phyloP scores from a whole-genome alignment of 2,113 vertebrate species.

The Ceyx cyanopectus region DNA sequence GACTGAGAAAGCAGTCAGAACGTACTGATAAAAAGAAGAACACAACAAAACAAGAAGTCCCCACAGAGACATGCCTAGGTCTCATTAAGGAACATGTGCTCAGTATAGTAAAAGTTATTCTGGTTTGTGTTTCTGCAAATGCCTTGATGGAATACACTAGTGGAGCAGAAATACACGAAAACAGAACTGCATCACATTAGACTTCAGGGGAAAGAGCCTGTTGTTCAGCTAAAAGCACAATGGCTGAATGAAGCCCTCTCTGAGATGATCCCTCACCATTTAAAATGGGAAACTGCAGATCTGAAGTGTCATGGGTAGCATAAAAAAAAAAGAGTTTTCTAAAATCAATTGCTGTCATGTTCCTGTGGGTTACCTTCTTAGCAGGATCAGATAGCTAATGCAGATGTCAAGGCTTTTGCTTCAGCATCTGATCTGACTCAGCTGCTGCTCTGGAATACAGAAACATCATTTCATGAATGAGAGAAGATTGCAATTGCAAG shows the following conservation, averaged over 20 bases:
- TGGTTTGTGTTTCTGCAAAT: constrained; percentile 3
- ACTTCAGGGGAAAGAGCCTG: neutral
- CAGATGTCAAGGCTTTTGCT: neutral
- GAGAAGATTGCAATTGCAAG: neutral
- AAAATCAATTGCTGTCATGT: constrained; percentile 17
- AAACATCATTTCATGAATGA: constrained; percentile 11
- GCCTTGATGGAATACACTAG: neutral
- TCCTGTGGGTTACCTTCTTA: constrained; percentile 1
- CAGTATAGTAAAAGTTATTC: neutral
- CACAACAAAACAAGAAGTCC: neutral
- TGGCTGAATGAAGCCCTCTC: neutral
- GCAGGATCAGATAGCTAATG: neutral
- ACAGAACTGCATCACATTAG: constrained; percentile 1
- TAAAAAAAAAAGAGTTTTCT: neutral
- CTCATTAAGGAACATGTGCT: neutral
- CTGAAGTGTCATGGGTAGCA: neutral
- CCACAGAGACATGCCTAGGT: neutral
- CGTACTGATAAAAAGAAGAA: neutral
- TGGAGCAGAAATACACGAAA: neutral
- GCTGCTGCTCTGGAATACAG: neutral
- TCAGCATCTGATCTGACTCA: neutral
- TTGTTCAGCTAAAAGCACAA: neutral
- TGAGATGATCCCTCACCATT: constrained; percentile 2
- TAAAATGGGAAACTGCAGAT: neutral
- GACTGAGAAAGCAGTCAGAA: neutral